Conservation (phyloP, 1,140 invertebrate species). For the Augochlora pura region DNA sequence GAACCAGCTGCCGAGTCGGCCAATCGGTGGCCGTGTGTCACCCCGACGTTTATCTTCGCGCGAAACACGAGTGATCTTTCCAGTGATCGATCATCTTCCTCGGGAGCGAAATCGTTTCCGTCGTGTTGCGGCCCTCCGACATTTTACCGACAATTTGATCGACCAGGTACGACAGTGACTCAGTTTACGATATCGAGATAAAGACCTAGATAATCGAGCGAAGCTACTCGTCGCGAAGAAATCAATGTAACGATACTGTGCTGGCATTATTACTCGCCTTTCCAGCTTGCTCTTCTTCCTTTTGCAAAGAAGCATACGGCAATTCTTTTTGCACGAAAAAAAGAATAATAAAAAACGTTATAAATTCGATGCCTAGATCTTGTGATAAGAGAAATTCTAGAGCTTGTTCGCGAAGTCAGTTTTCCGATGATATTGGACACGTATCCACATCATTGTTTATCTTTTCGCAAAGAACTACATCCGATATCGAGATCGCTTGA, state of each 20-base stretch:
- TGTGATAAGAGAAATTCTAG: too few species aligned
- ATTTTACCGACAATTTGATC: background rate
- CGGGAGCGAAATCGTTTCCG: too few species aligned
- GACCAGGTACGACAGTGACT: slow-evolving; percentile 3
- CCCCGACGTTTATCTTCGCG: slow-evolving; percentile 32
- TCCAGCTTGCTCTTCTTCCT: too few species aligned
- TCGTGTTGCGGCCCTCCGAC: background rate
- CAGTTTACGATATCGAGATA: background rate
- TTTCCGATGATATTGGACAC: too few species aligned
- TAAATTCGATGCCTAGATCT: too few species aligned
- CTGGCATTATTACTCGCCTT: background rate
- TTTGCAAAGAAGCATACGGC: too few species aligned
- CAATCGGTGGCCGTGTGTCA: slow-evolving; percentile 8
- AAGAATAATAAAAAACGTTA: too few species aligned
- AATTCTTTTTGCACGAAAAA: too few species aligned
- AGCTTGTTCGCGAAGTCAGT: too few species aligned
- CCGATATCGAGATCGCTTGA: background rate
- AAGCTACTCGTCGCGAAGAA: background rate
- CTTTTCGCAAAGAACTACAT: background rate
- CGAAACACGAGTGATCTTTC: slow-evolving; percentile 32
- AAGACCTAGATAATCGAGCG: background rate
- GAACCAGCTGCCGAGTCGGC: background rate
- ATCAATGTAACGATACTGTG: too few species aligned
- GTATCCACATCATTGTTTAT: background rate
- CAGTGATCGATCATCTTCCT: slow-evolving; percentile 24